These are phyloP conservation scores for Oncorhynchus keta DNA, from an alignment of 2,113 vertebrate genomes.

Conservation along the genomic window DNA sequence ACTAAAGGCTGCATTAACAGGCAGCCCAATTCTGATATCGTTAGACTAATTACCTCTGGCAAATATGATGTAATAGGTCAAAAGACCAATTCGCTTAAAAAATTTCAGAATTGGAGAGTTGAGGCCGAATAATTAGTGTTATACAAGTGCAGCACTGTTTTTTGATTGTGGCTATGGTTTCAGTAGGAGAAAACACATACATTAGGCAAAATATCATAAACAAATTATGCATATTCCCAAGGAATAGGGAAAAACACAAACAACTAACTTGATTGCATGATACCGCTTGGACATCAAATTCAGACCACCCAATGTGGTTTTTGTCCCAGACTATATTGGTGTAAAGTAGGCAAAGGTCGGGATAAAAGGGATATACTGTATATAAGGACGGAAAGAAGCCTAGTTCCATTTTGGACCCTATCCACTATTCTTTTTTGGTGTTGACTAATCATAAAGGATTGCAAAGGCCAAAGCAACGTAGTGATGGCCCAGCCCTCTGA, in stretches of 20 bases:
- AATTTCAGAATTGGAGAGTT: no score
- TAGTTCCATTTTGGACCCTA: no score
- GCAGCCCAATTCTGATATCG: background rate
- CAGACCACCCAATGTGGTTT: conserved; percentile 21
- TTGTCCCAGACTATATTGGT: conserved; percentile 25
- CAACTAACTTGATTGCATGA: background rate
- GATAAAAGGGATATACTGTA: no score
- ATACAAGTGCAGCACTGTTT: background rate
- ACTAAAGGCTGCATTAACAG: no score
- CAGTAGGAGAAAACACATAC: background rate
- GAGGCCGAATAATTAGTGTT: background rate
- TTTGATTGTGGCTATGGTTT: background rate
- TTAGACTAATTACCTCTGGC: background rate
- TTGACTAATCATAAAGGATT: no score
- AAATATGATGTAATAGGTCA: no score
- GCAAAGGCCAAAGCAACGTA: no score
- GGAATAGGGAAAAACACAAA: conserved; percentile 8
- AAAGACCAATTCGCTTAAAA: no score
- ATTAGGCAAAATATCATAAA: background rate
- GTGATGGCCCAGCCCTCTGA: no score
- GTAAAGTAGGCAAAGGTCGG: background rate
- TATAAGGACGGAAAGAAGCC: no score
- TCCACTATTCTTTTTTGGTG: no score
- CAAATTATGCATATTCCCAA: background rate
- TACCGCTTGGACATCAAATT: background rate